Percentiles rank a stretch among this genome's conserved stretches.
Evolutionary conservation across 1,140 invertebrate species (phyloP).

Genomic region (Plectrocnemia conspersa): DNA sequence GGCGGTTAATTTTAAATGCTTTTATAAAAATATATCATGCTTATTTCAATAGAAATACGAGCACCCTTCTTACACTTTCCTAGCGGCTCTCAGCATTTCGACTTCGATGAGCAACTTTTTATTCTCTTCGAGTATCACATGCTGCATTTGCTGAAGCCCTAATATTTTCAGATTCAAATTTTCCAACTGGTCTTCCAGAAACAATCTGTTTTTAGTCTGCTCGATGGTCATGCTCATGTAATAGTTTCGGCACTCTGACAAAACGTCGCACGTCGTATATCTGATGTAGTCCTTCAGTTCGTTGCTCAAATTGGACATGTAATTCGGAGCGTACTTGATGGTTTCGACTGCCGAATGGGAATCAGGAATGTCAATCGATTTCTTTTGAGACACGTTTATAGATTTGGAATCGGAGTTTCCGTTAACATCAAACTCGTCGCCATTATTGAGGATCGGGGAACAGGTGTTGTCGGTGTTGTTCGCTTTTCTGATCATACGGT

Average conservation of each 20-base stretch:
- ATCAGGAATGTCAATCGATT: constrained; percentile 18
- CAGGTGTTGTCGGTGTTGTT: constrained; percentile 36
- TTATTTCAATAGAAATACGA: no score
- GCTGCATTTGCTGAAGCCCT: constrained; percentile 42
- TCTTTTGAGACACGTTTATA: constrained; percentile 10
- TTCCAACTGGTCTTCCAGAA: constrained; percentile 45
- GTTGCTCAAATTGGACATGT: constrained; percentile 39
- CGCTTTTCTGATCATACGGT: constrained; percentile 6
- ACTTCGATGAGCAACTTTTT: constrained; percentile 45
- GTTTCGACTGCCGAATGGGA: constrained; percentile 23
- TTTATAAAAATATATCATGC: no score
- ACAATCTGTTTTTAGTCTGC: constrained; percentile 48
- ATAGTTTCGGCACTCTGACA: constrained; percentile 46
- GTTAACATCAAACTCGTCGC: constrained; percentile 15
- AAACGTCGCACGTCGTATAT: constrained; percentile 43
- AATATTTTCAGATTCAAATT: constrained; percentile 43
- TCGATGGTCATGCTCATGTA: constrained; percentile 47
- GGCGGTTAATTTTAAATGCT: no score
- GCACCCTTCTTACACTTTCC: no score
- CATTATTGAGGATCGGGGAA: constrained; percentile 36
- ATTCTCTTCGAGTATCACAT: constrained; percentile 45
- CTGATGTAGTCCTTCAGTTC: constrained; percentile 50
- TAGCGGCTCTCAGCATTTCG: constrained; percentile 42
- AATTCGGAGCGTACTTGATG: constrained; percentile 23
- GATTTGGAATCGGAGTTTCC: constrained; percentile 18